phyloP scores from a whole-genome alignment of 2,113 vertebrate genomes.

The Tachycineta bicolor region DNA sequence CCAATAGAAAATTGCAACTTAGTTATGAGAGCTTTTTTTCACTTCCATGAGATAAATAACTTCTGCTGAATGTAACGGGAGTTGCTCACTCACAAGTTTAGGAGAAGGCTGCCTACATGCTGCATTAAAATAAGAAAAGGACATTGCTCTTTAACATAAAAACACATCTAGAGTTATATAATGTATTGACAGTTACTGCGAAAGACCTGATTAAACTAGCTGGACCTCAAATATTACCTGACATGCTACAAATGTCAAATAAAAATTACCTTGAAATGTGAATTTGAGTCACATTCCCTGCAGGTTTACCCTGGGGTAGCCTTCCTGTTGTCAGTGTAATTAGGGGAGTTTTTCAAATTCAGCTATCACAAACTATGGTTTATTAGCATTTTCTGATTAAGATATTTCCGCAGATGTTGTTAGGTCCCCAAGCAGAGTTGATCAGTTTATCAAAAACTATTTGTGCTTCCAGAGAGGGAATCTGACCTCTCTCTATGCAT shows the following conservation, averaged over 20 bases:
- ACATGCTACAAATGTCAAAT: not conserved
- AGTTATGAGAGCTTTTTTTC: not conserved
- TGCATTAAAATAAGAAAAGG: constrained; percentile 3
- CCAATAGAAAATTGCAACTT: not conserved
- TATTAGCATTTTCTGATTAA: not conserved
- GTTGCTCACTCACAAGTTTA: not conserved
- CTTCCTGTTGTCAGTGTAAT: not conserved
- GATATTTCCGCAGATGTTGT: not conserved
- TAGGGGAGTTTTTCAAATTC: not conserved
- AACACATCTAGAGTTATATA: not conserved
- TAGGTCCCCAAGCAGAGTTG: not conserved
- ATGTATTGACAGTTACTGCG: not conserved
- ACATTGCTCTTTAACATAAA: not conserved
- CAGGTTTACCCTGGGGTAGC: not conserved
- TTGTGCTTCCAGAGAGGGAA: not conserved
- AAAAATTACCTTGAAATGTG: not conserved
- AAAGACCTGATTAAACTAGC: not conserved
- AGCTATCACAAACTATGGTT: not conserved
- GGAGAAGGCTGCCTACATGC: not conserved
- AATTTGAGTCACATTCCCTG: not conserved
- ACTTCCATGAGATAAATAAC: not conserved
- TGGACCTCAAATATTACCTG: not conserved
- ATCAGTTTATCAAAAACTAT: not conserved
- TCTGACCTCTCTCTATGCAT: not conserved
- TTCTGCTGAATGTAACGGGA: not conserved